Evolutionary conservation across 2,797 vertebrate species (phyloP), one percentile per base, ranked within the genome.

Genomic region (Hemitrygon akajei): DNA sequence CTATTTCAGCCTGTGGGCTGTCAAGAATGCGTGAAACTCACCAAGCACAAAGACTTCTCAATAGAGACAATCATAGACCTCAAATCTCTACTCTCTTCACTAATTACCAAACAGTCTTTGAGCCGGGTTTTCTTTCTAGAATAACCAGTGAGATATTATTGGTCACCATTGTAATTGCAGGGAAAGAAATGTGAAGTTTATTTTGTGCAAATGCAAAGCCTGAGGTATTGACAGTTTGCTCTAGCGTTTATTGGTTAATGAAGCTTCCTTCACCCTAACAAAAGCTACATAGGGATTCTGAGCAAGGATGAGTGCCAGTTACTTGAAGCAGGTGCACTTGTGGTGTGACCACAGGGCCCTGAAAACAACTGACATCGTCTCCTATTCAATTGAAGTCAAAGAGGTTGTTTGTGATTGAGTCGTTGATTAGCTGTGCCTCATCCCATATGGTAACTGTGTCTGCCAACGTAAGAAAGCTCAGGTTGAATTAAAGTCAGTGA

Each of bases 281-380:
- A 95, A 92, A 95, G 95, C 71, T 94, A 94, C 95, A 95, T 95
- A 95, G 94, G 95, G 95, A 69, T 94, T 94, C 95, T 96, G 95
- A 95, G 94, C 94, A 94, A 95, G 95, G 95, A 94, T 94, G 94
- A 96, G 94, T 94, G 95, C 94, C 95, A 94, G 94, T 94, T 95
- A 95, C 94, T 94, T 93, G 94, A 93, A 96, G 96, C 96, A 97
- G 96, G 96, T 97, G 96, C 95, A 95, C 95, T 95, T 96, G 96
- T 95, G 96, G 95, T 95, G 95, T 79, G 95, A 95, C 95, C 95
- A 94, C 94, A 94, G 95, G 94, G 95, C 95, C 95, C 94, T 95
- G 95, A 95, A 94, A 93, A 93, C 95, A 96, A 96, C 95, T 94
- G 95, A 96, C 96, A 97, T 95, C 95, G 95, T 96, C 95, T 95